Percentiles rank a stretch among this genome's conserved stretches.
These are phyloP conservation scores for Heterocephalus glaber DNA, from an alignment of 2,113 vertebrate species.

Conservation along the genomic window DNA sequence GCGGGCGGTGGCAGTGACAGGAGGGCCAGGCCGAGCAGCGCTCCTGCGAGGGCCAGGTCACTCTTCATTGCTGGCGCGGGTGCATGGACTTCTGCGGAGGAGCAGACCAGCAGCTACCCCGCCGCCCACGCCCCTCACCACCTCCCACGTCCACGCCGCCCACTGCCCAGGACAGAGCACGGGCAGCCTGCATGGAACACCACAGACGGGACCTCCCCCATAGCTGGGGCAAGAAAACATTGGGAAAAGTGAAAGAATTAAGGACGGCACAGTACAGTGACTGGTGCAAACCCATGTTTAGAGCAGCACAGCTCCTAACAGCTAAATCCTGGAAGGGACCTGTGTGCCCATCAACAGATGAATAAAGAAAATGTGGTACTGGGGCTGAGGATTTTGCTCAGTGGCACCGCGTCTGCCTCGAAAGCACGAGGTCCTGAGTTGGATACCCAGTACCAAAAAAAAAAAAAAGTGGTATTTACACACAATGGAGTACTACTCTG, in stretches of 20 bases:
- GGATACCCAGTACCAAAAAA: background rate
- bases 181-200: background rate
- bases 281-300: background rate
- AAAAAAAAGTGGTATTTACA: background rate
- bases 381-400: no score
- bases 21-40: conserved; percentile 88
- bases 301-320: background rate
- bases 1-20: conserved; percentile 86
- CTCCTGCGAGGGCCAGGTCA: conserved; percentile 84
- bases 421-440: no score
- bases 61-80: conserved; percentile 85
- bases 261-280: background rate
- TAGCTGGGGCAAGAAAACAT: background rate
- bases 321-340: background rate
- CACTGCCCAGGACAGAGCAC: background rate
- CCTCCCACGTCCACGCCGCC: background rate
- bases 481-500: background rate
- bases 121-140: no score
- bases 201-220: no score
- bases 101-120: no score
- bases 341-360: background rate
- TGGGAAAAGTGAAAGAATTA: background rate
- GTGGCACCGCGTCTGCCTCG: no score
- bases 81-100: no score
- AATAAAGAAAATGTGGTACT: background rate